Conservation (phyloP, 2,113 vertebrate genomes). For the Baryphthengus martii region DNA sequence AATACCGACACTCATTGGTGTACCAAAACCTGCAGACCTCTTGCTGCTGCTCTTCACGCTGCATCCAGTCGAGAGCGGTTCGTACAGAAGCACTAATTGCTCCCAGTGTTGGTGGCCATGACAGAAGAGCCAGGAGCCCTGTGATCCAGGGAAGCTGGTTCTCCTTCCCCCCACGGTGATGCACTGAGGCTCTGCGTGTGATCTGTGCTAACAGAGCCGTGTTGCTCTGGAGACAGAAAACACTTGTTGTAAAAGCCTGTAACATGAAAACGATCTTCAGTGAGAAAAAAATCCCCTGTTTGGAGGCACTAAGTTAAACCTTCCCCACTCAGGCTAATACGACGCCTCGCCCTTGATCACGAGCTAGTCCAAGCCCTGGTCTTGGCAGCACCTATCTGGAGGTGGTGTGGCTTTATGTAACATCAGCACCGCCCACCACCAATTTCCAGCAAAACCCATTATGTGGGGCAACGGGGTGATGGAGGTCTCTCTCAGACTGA, state of each 20-base stretch:
- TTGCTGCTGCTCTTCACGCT: neutral
- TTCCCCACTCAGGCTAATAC: neutral
- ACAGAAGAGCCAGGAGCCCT: neutral
- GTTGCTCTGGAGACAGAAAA: constrained; percentile 23
- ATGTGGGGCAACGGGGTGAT: rapidly evolving
- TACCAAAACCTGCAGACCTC: neutral
- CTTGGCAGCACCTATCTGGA: neutral
- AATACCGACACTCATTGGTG: neutral
- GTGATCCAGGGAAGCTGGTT: neutral
- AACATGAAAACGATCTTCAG: neutral
- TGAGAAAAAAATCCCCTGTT: neutral
- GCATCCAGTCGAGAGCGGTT: neutral
- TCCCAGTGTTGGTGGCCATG: neutral
- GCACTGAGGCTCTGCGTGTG: neutral
- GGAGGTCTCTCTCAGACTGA: neutral
- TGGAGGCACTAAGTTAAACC: neutral
- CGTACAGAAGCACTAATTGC: neutral
- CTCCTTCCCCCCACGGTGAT: neutral
- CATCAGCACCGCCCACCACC: no score
- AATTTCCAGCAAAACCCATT: neutral
- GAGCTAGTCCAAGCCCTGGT: neutral
- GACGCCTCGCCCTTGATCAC: neutral
- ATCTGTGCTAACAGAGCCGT: neutral
- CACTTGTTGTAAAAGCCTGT: neutral
- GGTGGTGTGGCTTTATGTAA: neutral